phyloP scores from a whole-genome alignment of 92 coral and sea anemone genomes.

The Metridium senile region DNA sequence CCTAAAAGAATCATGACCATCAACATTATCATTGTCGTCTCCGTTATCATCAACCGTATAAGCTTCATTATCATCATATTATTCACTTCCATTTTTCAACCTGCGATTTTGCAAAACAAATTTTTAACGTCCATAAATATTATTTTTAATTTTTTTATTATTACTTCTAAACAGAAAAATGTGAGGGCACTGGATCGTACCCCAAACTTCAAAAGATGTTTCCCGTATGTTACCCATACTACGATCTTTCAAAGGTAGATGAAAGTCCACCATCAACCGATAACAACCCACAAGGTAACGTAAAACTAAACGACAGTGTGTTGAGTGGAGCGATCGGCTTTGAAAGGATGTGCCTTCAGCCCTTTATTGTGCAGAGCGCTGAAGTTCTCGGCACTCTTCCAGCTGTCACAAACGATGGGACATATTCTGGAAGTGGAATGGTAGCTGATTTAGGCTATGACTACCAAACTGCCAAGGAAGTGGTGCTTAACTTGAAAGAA shows the following conservation, averaged over 20 bases:
- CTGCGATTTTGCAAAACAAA: neutral
- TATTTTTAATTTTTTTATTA: neutral
- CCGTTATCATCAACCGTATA: no score
- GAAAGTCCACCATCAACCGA: no score
- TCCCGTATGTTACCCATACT: conserved; percentile 50
- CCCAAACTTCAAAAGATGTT: conserved; percentile 45
- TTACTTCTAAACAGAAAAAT: conserved; percentile 28
- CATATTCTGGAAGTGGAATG: conserved; percentile 59
- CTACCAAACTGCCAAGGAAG: conserved; percentile 50
- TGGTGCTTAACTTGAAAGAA: conserved; percentile 49
- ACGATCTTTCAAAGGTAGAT: conserved; percentile 5
- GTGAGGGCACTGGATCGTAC: conserved; percentile 25
- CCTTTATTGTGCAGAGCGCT: conserved; percentile 60
- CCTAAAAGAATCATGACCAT: no score
- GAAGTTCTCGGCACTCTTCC: conserved; percentile 57
- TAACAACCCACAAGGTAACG: neutral
- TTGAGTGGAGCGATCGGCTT: conserved; percentile 12
- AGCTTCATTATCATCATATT: no score
- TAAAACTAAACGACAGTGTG: conserved; percentile 9
- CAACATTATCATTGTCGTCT: no score
- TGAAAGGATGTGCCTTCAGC: conserved; percentile 38
- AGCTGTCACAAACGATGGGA: conserved; percentile 38
- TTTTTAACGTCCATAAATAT: neutral
- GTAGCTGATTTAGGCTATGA: conserved; percentile 77
- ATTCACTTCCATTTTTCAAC: no score